A percentile compares a stretch with the other conserved stretches of the same genome.
phyloP scores from a whole-genome alignment of 2,888 invertebrate genomes.

The Leucophora obtusa region DNA sequence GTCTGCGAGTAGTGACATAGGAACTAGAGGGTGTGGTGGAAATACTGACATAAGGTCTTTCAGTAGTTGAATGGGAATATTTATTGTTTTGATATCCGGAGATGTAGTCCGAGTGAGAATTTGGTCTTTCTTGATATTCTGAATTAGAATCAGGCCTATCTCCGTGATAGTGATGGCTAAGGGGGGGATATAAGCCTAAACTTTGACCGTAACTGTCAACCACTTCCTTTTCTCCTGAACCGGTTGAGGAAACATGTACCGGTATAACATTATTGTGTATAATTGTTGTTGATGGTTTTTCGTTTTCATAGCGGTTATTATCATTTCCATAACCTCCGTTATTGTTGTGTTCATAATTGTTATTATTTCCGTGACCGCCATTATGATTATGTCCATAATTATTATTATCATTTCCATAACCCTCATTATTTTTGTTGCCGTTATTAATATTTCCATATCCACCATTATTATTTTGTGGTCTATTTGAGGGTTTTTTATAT shows the following conservation, averaged over 20 bases:
- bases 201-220: slow-evolving; percentile 76
- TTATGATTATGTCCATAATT: slow-evolving; percentile 33
- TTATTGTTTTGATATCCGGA: slow-evolving; percentile 61
- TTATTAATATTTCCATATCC: neutral
- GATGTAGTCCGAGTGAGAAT: slow-evolving; percentile 26
- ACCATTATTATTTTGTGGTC: slow-evolving; percentile 3
- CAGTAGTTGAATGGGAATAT: slow-evolving; percentile 66
- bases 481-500: slow-evolving; percentile 26
- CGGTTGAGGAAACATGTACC: slow-evolving; percentile 71
- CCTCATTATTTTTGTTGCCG: neutral
- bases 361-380: slow-evolving; percentile 60
- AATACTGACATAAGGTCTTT: slow-evolving; percentile 67
- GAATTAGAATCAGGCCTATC: slow-evolving; percentile 34
- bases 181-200: slow-evolving; percentile 70
- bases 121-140: slow-evolving; percentile 49
- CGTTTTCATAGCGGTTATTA: slow-evolving; percentile 42
- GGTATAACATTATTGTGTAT: slow-evolving; percentile 77
- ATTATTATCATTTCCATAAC: slow-evolving; percentile 10
- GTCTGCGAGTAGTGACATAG: slow-evolving; percentile 46
- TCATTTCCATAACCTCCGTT: neutral
- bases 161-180: slow-evolving; percentile 30
- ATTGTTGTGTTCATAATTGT: neutral
- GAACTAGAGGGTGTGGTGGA: slow-evolving; percentile 55
- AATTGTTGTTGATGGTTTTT: slow-evolving; percentile 72
- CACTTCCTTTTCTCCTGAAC: slow-evolving; percentile 72